A percentile compares a stretch with the other conserved stretches of the same genome.
phyloP scores from a whole-genome alignment of 2,113 vertebrate genomes.

The Lepisosteus osseus region DNA sequence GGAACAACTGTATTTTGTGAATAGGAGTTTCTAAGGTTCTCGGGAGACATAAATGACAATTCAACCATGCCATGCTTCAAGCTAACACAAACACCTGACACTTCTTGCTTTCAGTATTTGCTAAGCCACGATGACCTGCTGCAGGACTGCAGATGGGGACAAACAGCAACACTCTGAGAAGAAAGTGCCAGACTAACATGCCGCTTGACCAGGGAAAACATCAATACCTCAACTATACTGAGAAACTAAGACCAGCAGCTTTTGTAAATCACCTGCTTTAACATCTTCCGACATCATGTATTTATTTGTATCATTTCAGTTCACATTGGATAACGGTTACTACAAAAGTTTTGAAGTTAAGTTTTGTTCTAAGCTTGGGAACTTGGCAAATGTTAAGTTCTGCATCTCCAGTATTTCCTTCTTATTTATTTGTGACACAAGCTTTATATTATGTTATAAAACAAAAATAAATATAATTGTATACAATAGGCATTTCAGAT shows the following conservation, averaged over 20 bases:
- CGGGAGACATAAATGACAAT: neutral
- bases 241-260: neutral
- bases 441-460: too few relatives aligned
- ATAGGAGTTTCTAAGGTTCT: neutral
- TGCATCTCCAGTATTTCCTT: too few relatives aligned
- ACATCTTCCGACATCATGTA: neutral
- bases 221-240: conserved; percentile 30
- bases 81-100: conserved; percentile 38
- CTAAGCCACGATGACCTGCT: conserved; percentile 76
- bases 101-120: conserved; percentile 76
- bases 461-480: too few relatives aligned
- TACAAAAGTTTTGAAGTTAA: too few relatives aligned
- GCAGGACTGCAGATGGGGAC: conserved; percentile 68
- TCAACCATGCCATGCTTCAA: neutral
- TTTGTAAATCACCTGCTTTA: neutral
- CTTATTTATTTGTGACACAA: too few relatives aligned
- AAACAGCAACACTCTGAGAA: conserved; percentile 55
- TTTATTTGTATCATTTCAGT: neutral
- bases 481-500: too few relatives aligned
- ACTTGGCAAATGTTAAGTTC: too few relatives aligned
- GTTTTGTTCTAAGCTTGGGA: too few relatives aligned
- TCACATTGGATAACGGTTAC: too few relatives aligned
- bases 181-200: conserved; percentile 57
- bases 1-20: too few relatives aligned
- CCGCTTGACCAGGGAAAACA: conserved; percentile 29